Conservation (phyloP, 2,888 invertebrate genomes). For the Heliconius ismenius region DNA sequence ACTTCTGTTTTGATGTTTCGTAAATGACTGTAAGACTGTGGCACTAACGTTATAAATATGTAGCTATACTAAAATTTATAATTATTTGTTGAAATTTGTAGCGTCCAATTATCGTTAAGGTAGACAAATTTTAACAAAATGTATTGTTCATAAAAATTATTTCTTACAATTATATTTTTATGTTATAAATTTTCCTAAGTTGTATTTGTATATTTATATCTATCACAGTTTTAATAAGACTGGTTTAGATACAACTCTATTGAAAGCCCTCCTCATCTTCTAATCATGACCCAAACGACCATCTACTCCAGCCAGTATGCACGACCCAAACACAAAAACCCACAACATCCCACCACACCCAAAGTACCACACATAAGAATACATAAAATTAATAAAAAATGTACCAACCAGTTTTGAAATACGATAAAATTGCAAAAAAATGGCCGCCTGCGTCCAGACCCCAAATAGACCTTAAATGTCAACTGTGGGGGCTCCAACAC, state of each 20-base stretch:
- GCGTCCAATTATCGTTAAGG: neutral
- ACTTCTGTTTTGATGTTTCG: neutral
- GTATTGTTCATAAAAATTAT: neutral
- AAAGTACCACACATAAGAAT: neutral
- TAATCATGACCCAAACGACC: neutral
- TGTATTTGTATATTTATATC: neutral
- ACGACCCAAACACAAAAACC: neutral
- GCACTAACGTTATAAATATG: neutral
- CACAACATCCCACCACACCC: neutral
- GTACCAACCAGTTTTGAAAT: slow-evolving; percentile 19
- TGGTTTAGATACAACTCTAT: neutral
- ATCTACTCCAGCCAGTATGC: neutral
- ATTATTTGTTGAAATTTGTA: neutral
- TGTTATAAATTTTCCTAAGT: neutral
- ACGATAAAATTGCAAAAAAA: slow-evolving; percentile 29
- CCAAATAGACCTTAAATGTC: slow-evolving; percentile 42
- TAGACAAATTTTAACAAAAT: neutral
- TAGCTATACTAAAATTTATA: neutral
- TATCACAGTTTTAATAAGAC: neutral
- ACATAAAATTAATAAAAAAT: slow-evolving; percentile 19
- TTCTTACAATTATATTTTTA: neutral
- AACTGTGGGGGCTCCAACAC: slow-evolving; percentile 44
- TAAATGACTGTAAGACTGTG: neutral
- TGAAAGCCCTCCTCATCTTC: too few species aligned
- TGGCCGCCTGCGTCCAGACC: slow-evolving; percentile 22